Base-by-base conservation (phyloP, 1,140 invertebrate species). In the Tetranychus cinnabarinus region DNA sequence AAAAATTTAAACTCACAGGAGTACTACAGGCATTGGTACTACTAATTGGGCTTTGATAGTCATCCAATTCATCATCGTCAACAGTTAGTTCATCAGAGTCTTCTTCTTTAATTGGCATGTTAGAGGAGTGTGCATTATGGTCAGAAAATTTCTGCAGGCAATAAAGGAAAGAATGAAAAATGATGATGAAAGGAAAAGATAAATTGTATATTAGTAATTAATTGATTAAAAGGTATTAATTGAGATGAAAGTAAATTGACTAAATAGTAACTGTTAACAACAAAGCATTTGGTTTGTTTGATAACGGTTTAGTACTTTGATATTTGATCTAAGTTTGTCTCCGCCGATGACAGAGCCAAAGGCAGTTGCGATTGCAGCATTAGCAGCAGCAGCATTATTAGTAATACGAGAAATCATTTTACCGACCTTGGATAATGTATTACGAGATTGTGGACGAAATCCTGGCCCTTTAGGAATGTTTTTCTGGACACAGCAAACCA, bases 401-500 rank as follows among this genome's bases (percentile, higher is more conserved):
- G 39, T 5, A 10, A 42, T 6, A 42, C 39, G 39, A 56, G 36
- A 58, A 13, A 36, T 13, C 56, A 39, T 7, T n/a, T 31, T 10
- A 37, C 59, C 23, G 37, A 60, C 59, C 33, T 50, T 54, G 6
- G 36, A 42, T 8, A 59, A 46, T 46, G 46, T 2, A 35, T 31
- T 52, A 45, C 86, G 76, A 33, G 83, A 86, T 72, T 92, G 88
- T 5, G 90, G 88, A 45, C 90, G 74, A 70, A 95, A 95, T 13
- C 90, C 90, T 31, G 88, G 89, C 0, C 89, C 88, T 12, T 85
- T 86, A 31, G 88, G 88, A 61, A 91, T 72, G 74, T 90, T 90
- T 70, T 92, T 91, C 67, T 92, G 87, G 13, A 92, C 87, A 71
- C 88, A 91, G 72, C 88, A 92, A 71, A 91, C 91, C 1, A 92